These are phyloP conservation scores for Caenorhabditis sp. DNA, from an alignment of 2,888 invertebrate species.

Conservation along the genomic window DNA sequence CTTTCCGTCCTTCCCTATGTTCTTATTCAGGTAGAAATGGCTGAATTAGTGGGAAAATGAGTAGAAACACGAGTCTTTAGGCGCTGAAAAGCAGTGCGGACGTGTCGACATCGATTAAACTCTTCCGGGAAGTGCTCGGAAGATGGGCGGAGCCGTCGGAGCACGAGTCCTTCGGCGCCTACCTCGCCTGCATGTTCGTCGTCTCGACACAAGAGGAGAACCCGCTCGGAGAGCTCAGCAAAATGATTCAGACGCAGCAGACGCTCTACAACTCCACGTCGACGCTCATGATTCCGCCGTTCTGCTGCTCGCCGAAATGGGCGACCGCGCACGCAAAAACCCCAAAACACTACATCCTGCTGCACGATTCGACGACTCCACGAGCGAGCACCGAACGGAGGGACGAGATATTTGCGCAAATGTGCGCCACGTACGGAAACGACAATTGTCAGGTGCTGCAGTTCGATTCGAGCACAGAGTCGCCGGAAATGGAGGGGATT, in stretches of 20 bases:
- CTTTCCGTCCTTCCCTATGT: slow-evolving; percentile 76
- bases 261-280: slow-evolving; percentile 83
- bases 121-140: slow-evolving; percentile 41
- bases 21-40: slow-evolving; percentile 67
- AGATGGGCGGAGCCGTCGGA: slow-evolving; percentile 82
- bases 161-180: slow-evolving; percentile 90
- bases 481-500: slow-evolving; percentile 9
- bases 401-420: slow-evolving; percentile 85
- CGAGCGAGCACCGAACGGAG: slow-evolving; percentile 1
- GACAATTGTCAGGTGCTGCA: slow-evolving; percentile 85
- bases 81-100: slow-evolving; percentile 42
- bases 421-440: slow-evolving; percentile 90
- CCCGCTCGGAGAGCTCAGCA: slow-evolving; percentile 88
- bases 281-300: slow-evolving; percentile 64
- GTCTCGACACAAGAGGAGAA: slow-evolving; percentile 82
- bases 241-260: slow-evolving; percentile 86
- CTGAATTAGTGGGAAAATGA: not conserved
- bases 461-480: slow-evolving; percentile 25
- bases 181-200: slow-evolving; percentile 82
- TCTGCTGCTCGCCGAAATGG: slow-evolving; percentile 80
- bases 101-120: slow-evolving; percentile 30
- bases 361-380: slow-evolving; percentile 85
- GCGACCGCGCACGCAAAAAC: slow-evolving; percentile 83
- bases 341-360: slow-evolving; percentile 89
- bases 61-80: slow-evolving; percentile 25